These are phyloP conservation scores for Lichenostomus cassidix DNA, from an alignment of 2,113 vertebrate genomes.

Conservation along the genomic window DNA sequence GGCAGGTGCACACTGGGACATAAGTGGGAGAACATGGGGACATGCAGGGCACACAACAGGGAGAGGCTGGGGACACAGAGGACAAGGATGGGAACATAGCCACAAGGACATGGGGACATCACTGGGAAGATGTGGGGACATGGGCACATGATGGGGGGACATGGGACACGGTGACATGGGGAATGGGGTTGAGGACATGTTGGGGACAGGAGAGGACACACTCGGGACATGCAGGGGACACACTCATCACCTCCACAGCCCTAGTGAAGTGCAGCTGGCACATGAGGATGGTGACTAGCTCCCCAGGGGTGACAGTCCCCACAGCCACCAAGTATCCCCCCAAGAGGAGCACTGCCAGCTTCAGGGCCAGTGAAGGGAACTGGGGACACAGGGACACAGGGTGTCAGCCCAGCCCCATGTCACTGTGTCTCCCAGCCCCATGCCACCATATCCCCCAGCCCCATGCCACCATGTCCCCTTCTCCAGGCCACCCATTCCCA, in stretches of 20 bases:
- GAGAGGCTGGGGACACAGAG: too few relatives aligned
- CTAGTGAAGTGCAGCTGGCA: not conserved
- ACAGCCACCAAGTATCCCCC: not conserved
- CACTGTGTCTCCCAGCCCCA: not conserved
- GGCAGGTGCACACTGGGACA: not conserved
- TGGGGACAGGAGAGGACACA: not conserved
- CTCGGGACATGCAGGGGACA: not conserved
- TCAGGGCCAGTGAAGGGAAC: not conserved
- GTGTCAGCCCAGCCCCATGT: not conserved
- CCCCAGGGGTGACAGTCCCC: not conserved
- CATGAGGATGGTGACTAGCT: not conserved
- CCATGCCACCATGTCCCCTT: not conserved
- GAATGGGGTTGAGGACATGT: not conserved
- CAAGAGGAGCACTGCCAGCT: not conserved
- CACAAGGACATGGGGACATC: not conserved
- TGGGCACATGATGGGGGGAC: not conserved
- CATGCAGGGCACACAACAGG: not conserved
- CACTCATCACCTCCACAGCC: not conserved
- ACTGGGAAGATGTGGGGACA: not conserved
- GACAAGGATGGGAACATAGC: not conserved
- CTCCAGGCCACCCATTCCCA: not conserved
- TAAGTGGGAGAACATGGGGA: too few relatives aligned
- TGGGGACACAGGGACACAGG: not conserved
- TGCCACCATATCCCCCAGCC: not conserved
- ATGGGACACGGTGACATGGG: not conserved